Percentiles rank a stretch among this genome's conserved stretches.
These are phyloP conservation scores for Drosophila phalerata DNA, from an alignment of 2,888 invertebrate species.

Conservation along the genomic window DNA sequence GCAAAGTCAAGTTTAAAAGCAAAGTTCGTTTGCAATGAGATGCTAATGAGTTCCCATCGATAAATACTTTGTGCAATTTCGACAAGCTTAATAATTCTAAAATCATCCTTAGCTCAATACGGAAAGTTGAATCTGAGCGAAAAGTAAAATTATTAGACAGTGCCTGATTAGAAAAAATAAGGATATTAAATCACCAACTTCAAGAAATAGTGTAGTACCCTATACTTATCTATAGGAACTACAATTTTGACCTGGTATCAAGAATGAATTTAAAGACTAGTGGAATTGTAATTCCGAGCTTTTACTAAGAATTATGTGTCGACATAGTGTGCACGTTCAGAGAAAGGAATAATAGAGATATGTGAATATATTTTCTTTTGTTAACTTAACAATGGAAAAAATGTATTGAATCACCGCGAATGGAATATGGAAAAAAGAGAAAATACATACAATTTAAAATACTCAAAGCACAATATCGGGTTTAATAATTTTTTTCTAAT, in stretches of 20 bases:
- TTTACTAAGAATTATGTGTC: background rate
- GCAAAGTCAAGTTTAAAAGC: slow-evolving; percentile 21
- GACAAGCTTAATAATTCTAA: background rate
- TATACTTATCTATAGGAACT: background rate
- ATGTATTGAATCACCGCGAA: background rate
- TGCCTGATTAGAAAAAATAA: background rate
- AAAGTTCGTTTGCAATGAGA: slow-evolving; percentile 27
- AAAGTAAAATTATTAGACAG: background rate
- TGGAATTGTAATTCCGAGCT: background rate
- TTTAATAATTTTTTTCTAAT: background rate
- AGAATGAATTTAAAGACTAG: background rate
- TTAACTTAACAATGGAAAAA: background rate
- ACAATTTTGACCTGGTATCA: background rate
- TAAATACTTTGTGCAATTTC: slow-evolving; percentile 12
- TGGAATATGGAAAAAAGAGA: background rate
- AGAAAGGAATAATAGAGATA: background rate
- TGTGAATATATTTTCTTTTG: background rate
- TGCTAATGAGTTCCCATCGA: slow-evolving; percentile 37
- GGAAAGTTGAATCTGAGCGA: background rate
- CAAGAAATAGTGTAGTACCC: too few species aligned
- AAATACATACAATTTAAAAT: background rate
- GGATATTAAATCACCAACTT: too few species aligned
- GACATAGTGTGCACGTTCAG: background rate
- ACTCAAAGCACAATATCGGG: background rate
- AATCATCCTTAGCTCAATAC: background rate